These are phyloP conservation scores for Drosophila elegans DNA, from an alignment of 1,140 invertebrate species.

Conservation along the genomic window DNA sequence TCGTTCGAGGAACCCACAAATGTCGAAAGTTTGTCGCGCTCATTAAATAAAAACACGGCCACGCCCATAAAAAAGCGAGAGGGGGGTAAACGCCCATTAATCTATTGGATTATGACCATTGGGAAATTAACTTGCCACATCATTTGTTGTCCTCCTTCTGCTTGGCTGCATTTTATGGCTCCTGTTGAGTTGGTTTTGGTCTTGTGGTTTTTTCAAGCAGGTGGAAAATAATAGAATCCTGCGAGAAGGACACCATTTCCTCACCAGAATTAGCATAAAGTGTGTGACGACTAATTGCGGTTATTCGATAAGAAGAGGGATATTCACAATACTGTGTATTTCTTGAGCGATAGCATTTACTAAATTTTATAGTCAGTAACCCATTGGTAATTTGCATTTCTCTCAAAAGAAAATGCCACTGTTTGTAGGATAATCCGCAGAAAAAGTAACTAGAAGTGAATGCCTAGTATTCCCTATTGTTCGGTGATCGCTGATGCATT, in stretches of 20 bases:
- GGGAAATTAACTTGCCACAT: constrained; percentile 76
- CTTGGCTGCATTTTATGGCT: constrained; percentile 36
- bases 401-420: neutral
- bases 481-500: constrained; percentile 15
- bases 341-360: too few species aligned
- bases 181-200: constrained; percentile 12
- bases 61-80: constrained; percentile 37
- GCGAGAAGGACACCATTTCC: neutral
- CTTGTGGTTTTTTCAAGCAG: constrained; percentile 13
- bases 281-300: constrained; percentile 6
- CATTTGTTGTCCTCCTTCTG: constrained; percentile 42
- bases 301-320: neutral
- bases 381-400: too few species aligned
- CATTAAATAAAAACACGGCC: constrained; percentile 62
- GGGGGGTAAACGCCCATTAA: constrained; percentile 44
- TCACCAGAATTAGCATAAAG: neutral
- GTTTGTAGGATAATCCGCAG: neutral
- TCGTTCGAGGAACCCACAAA: constrained; percentile 56
- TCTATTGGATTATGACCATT: constrained; percentile 66
- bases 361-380: too few species aligned
- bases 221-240: constrained; percentile 14
- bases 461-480: constrained; percentile 17
- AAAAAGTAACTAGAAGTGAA: neutral
- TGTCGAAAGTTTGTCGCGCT: constrained; percentile 73
- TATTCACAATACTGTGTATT: neutral